Evolutionary conservation across 2,888 invertebrate genomes (phyloP).

Genomic region (Epirrita christyi): DNA sequence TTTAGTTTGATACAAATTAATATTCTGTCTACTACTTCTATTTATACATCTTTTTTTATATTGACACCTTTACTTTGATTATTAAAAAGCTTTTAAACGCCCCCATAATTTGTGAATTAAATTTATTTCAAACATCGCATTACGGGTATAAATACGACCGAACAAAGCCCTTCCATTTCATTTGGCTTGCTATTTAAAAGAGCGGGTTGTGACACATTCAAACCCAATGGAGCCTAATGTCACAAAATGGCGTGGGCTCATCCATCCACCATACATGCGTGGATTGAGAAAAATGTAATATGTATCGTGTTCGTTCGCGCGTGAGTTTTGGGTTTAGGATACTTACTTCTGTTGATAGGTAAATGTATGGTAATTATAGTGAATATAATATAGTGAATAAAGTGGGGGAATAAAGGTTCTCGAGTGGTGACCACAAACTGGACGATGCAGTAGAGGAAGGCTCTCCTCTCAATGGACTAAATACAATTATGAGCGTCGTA

Average conservation of each 20-base stretch:
- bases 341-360: background rate
- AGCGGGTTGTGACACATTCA: slow-evolving; percentile 75
- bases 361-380: too few species aligned
- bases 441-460: too few species aligned
- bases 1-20: too few species aligned
- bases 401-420: too few species aligned
- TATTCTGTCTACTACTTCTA: too few species aligned
- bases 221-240: slow-evolving; percentile 81
- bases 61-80: background rate
- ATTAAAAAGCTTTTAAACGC: slow-evolving; percentile 20
- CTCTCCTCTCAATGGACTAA: too few species aligned
- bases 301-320: slow-evolving; percentile 59
- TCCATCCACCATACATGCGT: slow-evolving; percentile 66
- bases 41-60: too few species aligned
- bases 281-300: slow-evolving; percentile 72
- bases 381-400: too few species aligned
- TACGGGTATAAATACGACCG: slow-evolving; percentile 61
- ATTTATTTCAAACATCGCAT: slow-evolving; percentile 55
- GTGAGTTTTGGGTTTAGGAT: slow-evolving; percentile 45
- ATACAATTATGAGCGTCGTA: too few species aligned
- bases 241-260: slow-evolving; percentile 73
- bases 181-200: slow-evolving; percentile 82
- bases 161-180: slow-evolving; percentile 80
- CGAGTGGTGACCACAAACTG: too few species aligned
- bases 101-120: slow-evolving; percentile 36